Percentiles rank a stretch among this genome's conserved stretches.
phyloP scores from a whole-genome alignment of 2,797 vertebrate species.

The Coranthus polyacanthus region DNA sequence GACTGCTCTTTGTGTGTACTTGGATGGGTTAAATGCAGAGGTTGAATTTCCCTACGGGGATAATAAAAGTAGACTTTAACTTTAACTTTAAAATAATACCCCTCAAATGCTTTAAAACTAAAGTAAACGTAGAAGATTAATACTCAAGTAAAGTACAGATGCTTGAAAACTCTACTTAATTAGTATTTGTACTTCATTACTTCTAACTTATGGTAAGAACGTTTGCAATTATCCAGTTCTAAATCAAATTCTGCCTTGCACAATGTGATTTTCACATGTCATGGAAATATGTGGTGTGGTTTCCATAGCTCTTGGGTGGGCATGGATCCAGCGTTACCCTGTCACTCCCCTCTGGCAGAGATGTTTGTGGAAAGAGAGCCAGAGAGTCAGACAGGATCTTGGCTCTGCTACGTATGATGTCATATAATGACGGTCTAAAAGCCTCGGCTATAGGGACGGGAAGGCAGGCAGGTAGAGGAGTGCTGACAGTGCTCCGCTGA shows the following conservation, averaged over 20 bases:
- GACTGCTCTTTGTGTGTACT: too few species aligned
- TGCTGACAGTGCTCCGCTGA: constrained; percentile 68
- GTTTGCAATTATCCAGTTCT: constrained; percentile 41
- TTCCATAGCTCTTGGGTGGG: constrained; percentile 59
- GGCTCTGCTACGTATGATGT: constrained; percentile 69
- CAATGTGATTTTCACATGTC: constrained; percentile 55
- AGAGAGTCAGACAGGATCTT: constrained; percentile 67
- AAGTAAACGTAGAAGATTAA: too few species aligned
- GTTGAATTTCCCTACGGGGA: too few species aligned
- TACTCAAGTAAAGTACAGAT: too few species aligned
- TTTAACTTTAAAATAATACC: too few species aligned
- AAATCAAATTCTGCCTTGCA: constrained; percentile 42
- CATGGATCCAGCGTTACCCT: constrained; percentile 55
- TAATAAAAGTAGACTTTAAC: too few species aligned
- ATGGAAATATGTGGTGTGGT: constrained; percentile 56
- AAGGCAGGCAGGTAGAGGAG: constrained; percentile 60
- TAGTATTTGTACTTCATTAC: too few species aligned
- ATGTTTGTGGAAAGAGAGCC: constrained; percentile 55
- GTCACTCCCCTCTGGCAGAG: constrained; percentile 54
- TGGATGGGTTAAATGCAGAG: too few species aligned
- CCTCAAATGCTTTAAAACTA: too few species aligned
- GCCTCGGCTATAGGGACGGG: constrained; percentile 28
- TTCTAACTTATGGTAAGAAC: neutral
- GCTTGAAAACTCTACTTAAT: too few species aligned
- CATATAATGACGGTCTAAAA: constrained; percentile 75